Conservation (phyloP, 2,888 invertebrate species). For the Acronicta psi region DNA sequence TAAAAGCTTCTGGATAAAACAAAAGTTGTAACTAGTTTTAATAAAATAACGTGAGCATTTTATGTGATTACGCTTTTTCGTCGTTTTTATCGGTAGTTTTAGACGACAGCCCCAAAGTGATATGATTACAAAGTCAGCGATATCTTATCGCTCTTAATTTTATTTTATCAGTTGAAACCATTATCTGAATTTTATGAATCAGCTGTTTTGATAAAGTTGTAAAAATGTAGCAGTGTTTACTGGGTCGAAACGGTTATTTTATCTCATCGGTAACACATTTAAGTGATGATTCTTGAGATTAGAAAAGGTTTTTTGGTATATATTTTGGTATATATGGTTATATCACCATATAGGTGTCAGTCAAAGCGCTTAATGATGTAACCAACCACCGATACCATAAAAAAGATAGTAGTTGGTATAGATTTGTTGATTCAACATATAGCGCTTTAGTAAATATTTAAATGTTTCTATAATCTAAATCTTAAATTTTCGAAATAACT, state of each 20-base stretch:
- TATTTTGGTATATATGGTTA: neutral
- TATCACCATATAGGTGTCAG: too few species aligned
- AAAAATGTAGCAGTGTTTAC: slow-evolving; percentile 1
- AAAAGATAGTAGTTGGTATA: neutral
- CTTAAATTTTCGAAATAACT: too few species aligned
- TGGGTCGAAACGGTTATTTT: neutral
- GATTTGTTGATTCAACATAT: too few species aligned
- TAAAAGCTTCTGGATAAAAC: neutral
- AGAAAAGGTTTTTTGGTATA: neutral
- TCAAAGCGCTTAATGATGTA: too few species aligned
- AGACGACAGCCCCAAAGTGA: slow-evolving; percentile 7
- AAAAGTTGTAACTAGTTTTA: neutral
- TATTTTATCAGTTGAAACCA: slow-evolving; percentile 22
- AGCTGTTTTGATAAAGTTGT: slow-evolving; percentile 14
- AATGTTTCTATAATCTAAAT: too few species aligned
- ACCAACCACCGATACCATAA: too few species aligned
- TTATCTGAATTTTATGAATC: slow-evolving; percentile 24
- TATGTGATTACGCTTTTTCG: neutral
- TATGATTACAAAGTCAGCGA: slow-evolving; percentile 11
- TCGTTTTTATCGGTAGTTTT: neutral
- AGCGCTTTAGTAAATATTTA: too few species aligned
- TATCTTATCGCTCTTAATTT: slow-evolving; percentile 20
- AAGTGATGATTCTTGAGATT: neutral
- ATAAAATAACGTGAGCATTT: too few species aligned
- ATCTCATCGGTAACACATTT: neutral